A percentile compares a stretch with the other conserved stretches of the same genome.
Conservation (phyloP, 2,797 vertebrate genomes). For the Holocentrus rufus region DNA sequence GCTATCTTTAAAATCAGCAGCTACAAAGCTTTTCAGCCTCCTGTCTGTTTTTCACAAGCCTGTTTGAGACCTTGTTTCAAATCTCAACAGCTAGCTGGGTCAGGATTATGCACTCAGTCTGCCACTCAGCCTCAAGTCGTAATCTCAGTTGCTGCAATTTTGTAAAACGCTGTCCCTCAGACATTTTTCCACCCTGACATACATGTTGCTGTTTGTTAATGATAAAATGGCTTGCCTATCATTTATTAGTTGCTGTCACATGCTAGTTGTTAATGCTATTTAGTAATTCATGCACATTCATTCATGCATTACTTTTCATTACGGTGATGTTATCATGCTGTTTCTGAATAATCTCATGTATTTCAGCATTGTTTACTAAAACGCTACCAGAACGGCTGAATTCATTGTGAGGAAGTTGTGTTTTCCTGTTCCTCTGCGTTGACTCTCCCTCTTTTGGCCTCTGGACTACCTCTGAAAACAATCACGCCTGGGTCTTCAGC, state of each 20-base stretch:
- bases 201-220: constrained; percentile 22
- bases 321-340: background rate
- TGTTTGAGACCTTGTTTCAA: constrained; percentile 16
- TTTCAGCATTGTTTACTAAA: constrained; percentile 71
- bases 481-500: constrained; percentile 46
- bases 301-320: background rate
- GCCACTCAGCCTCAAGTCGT: background rate
- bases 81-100: background rate
- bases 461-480: constrained; percentile 79
- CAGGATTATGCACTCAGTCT: constrained; percentile 31
- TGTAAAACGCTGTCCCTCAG: too few relatives aligned
- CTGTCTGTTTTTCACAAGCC: constrained; percentile 14
- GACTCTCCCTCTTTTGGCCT: constrained; percentile 65
- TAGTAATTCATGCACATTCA: too few relatives aligned
- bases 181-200: too few relatives aligned
- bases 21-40: constrained; percentile 14
- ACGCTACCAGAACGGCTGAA: constrained; percentile 61
- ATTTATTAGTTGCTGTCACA: too few relatives aligned
- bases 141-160: too few relatives aligned
- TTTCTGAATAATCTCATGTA: constrained; percentile 60
- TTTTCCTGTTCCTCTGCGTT: constrained; percentile 62
- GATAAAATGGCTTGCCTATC: background rate
- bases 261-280: too few relatives aligned
- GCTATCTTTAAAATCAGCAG: too few relatives aligned
- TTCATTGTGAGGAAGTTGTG: constrained; percentile 47